Evolutionary conservation across 1,140 invertebrate genomes (phyloP).

Genomic region (Saccostrea glomerata): DNA sequence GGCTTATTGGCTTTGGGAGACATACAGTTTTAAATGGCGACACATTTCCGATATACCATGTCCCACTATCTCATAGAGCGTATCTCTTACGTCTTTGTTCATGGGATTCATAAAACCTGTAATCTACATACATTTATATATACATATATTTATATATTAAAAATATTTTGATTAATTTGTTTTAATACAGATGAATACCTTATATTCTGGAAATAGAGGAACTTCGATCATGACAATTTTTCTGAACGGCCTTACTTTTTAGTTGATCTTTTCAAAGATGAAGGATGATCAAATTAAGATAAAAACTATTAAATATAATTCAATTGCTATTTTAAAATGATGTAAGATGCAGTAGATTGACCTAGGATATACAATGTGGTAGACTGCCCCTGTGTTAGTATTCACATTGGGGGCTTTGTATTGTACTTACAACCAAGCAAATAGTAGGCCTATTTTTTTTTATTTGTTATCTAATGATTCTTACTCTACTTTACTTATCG

Average conservation of each 20-base stretch:
- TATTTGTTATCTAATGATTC: too few relatives aligned
- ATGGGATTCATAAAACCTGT: slow-evolving; percentile 50
- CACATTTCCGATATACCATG: slow-evolving; percentile 42
- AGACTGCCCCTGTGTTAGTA: too few relatives aligned
- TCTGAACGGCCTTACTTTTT: slow-evolving; percentile 45
- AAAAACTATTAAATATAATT: background rate
- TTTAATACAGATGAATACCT: slow-evolving; percentile 28
- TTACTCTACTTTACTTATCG: too few relatives aligned
- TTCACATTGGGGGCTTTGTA: background rate
- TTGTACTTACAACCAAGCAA: background rate
- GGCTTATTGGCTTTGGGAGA: background rate
- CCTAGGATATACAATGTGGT: slow-evolving; percentile 27
- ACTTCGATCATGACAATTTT: slow-evolving; percentile 47
- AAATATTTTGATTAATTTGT: background rate
- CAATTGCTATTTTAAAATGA: background rate
- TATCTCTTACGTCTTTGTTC: slow-evolving; percentile 42
- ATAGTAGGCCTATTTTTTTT: background rate
- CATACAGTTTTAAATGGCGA: slow-evolving; percentile 44
- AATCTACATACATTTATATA: background rate
- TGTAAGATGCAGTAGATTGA: background rate
- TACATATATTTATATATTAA: background rate
- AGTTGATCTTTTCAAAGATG: background rate
- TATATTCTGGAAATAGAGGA: slow-evolving; percentile 39
- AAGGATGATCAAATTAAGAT: slow-evolving; percentile 30
- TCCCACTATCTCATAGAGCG: slow-evolving; percentile 40